Base-by-base conservation (phyloP, 2,888 invertebrate genomes). In the Dryadula phaetusa region DNA sequence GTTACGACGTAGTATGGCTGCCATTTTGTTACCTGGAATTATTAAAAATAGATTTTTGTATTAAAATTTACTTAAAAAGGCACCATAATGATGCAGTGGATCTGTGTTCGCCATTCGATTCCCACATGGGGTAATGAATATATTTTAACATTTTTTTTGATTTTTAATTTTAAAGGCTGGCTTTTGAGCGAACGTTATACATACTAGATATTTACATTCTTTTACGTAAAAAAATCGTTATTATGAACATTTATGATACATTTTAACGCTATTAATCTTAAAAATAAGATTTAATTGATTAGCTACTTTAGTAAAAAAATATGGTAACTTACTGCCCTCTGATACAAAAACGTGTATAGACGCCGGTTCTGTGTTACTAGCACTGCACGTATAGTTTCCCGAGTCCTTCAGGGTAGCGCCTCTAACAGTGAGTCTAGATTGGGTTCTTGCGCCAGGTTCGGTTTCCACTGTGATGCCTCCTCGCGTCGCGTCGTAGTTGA, bases 301-400 rank as follows among this genome's bases (percentile, higher is more conserved):
- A 53, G 97, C 97, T 74, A 42, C 14, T 0, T 40, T 40, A 40
- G 40, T n/a, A 6, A 7, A 14, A 18, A 22, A 47, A 18, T 8
- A 10, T 8, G 3, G 4, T 60, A 66, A 89, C 92, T 90, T 53
- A 92, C 94, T 94, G 95, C 97, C 97, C 95, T 97, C 97, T 61
- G 97, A 97, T 77, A 98, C 97, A 86, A 97, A 97, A 76, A 97
- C 97, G 85, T 96, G 96, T 88, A 97, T 97, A 78, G 96, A 97
- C 72, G 97, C 97, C 25, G 97, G 95, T 88, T 97, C 97, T 69
- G 97, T 97, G 87, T 97, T 97, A 82, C 97, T 96, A 66, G 97
- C 97, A 81, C 96, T 96, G 94, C 97, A 97, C 65, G 97, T 97
- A 84, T 97, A 97, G 89, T 98, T 98, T 79, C 98, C 98, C 58